These are phyloP conservation scores for Drosophila tanythrix DNA, from an alignment of 2,888 invertebrate species.

Conservation along the genomic window DNA sequence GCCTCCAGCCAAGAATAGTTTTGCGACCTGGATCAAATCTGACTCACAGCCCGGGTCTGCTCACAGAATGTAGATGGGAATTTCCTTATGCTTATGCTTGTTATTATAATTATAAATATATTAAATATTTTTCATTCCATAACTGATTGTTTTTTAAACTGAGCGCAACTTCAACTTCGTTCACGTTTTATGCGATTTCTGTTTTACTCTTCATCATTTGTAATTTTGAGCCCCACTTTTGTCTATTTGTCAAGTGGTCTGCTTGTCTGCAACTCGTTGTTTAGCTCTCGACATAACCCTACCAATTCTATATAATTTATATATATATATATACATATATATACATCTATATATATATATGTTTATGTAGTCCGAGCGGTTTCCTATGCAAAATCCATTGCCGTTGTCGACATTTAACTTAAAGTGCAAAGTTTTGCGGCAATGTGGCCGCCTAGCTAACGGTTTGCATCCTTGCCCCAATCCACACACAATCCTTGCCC, in stretches of 20 bases:
- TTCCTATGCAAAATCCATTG: conserved; percentile 44
- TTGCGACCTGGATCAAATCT: neutral
- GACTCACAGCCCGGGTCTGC: neutral
- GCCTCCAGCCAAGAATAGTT: neutral
- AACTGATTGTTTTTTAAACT: neutral
- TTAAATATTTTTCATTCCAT: neutral
- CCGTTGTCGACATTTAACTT: conserved; percentile 52
- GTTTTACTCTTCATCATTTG: neutral
- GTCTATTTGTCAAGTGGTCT: neutral
- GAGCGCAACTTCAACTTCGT: neutral
- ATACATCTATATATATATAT: neutral
- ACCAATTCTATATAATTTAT: conserved; percentile 4
- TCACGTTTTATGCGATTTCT: neutral
- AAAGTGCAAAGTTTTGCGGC: conserved; percentile 71
- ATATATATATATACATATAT: neutral
- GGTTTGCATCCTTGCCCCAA: conserved; percentile 26
- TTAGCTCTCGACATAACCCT: conserved; percentile 9
- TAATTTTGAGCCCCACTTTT: neutral
- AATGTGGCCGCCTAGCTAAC: conserved; percentile 35
- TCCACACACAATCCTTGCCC: conserved; percentile 1
- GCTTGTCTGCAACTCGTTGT: conserved; percentile 7
- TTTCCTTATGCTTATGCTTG: neutral
- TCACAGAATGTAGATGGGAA: neutral
- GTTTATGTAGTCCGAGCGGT: conserved; percentile 25
- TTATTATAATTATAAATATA: neutral